These are phyloP conservation scores for Poeciliopsis turrubarensis DNA, from an alignment of 2,113 vertebrate genomes.

Conservation along the genomic window DNA sequence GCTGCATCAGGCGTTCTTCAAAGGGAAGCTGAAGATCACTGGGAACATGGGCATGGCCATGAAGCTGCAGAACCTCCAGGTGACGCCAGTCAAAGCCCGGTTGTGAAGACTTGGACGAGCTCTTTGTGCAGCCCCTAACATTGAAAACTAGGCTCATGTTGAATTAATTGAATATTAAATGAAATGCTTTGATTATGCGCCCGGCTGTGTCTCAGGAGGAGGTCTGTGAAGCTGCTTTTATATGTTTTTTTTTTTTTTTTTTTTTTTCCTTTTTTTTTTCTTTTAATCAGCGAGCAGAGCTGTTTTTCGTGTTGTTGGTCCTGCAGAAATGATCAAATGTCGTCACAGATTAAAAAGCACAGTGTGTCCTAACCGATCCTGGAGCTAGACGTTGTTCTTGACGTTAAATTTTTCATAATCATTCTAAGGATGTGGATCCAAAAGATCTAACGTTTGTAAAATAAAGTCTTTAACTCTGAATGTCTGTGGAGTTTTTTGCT, in stretches of 20 bases:
- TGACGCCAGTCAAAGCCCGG: constrained; percentile 87
- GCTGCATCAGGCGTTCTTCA: constrained; percentile 86
- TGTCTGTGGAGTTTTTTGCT: not conserved
- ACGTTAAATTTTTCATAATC: not conserved
- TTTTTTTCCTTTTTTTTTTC: constrained; percentile 1
- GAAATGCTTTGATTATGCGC: not conserved
- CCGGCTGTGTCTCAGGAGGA: not conserved
- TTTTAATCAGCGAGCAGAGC: not conserved
- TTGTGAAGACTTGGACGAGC: constrained; percentile 78
- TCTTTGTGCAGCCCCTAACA: not conserved
- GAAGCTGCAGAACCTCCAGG: constrained; percentile 93
- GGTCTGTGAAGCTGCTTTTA: not conserved
- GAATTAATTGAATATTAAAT: not conserved
- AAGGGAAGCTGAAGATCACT: constrained; percentile 92
- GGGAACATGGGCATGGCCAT: constrained; percentile 95
- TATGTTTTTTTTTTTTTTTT: constrained; percentile 10
- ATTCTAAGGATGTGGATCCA: not conserved
- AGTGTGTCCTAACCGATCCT: not conserved
- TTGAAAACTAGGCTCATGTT: not conserved
- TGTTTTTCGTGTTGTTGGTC: not conserved
- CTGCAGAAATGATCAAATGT: not conserved
- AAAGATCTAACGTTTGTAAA: not conserved
- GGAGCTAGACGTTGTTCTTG: not conserved
- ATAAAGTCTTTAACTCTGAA: not conserved
- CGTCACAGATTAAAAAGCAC: not conserved